Evolutionary conservation across 2,797 vertebrate genomes (phyloP).

Genomic region (Phoxinus dragarum): DNA sequence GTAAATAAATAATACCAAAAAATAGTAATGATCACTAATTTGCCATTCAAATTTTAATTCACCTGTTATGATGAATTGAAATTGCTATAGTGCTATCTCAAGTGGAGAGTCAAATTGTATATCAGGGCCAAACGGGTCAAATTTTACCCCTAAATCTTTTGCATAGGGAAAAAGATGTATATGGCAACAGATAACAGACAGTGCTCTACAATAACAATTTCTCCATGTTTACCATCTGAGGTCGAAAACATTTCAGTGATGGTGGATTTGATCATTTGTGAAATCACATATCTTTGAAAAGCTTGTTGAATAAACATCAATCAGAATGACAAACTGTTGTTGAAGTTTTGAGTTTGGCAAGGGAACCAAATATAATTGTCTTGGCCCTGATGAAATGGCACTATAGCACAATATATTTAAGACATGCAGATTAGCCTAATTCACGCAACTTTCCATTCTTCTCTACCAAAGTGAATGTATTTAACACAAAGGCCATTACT

Average conservation of each 20-base stretch:
- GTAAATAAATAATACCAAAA: conserved; percentile 4
- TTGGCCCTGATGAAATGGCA: conserved; percentile 16
- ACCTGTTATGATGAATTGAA: background rate
- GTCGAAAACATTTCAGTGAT: background rate
- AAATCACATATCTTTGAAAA: background rate
- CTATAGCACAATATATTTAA: background rate
- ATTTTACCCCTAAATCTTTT: background rate
- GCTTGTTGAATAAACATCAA: background rate
- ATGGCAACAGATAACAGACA: background rate
- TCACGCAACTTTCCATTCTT: background rate
- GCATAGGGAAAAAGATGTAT: background rate
- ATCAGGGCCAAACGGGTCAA: background rate
- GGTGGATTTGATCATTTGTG: background rate
- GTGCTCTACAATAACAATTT: background rate
- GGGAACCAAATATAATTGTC: background rate
- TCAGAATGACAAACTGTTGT: background rate
- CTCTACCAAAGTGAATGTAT: conserved; percentile 37
- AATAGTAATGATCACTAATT: conserved; percentile 8
- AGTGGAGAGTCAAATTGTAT: background rate
- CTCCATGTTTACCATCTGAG: background rate
- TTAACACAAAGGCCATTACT: background rate
- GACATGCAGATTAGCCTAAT: background rate
- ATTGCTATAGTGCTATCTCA: conserved; percentile 27
- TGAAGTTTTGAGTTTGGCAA: background rate
- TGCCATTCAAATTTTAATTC: background rate